A percentile compares a stretch with the other conserved stretches of the same genome.
phyloP scores from a whole-genome alignment of 2,888 invertebrate genomes.

The Cosmorhoe ocellata region DNA sequence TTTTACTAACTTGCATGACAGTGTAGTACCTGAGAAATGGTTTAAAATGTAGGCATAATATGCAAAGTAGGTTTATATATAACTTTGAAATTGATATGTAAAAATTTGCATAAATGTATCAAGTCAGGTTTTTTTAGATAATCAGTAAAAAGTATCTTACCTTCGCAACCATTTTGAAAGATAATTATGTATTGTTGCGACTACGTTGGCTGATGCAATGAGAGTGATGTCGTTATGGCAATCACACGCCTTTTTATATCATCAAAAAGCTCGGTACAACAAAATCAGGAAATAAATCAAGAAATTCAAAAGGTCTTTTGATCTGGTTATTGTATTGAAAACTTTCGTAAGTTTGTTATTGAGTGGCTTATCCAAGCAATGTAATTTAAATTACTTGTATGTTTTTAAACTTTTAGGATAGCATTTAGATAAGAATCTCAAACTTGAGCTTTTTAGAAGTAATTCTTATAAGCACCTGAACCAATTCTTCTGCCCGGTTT shows the following conservation, averaged over 20 bases:
- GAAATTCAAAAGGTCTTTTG: slow-evolving; percentile 18
- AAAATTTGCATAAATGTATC: not conserved
- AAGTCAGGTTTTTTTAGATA: slow-evolving; percentile 6
- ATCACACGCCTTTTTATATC: slow-evolving; percentile 50
- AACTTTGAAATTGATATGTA: too few species aligned
- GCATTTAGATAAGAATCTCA: too few species aligned
- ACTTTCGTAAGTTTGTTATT: slow-evolving; percentile 14
- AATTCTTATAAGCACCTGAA: too few species aligned
- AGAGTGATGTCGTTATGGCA: slow-evolving; percentile 42
- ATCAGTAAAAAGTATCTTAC: slow-evolving; percentile 39
- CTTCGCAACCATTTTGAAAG: slow-evolving; percentile 65
- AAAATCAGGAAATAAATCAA: slow-evolving; percentile 42
- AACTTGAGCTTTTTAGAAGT: too few species aligned
- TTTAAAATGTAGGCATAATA: too few species aligned
- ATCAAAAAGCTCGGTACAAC: slow-evolving; percentile 29
- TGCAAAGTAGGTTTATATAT: too few species aligned
- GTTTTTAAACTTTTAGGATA: too few species aligned
- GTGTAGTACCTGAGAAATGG: too few species aligned
- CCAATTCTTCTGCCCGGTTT: too few species aligned
- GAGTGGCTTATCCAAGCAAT: too few species aligned
- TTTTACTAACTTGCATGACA: too few species aligned
- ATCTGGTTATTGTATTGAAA: slow-evolving; percentile 7
- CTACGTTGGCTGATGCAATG: slow-evolving; percentile 52
- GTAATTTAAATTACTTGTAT: too few species aligned
- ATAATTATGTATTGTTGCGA: slow-evolving; percentile 46